Evolutionary conservation across 1,140 invertebrate genomes (phyloP).

Genomic region (Acromyrmex charruanus): DNA sequence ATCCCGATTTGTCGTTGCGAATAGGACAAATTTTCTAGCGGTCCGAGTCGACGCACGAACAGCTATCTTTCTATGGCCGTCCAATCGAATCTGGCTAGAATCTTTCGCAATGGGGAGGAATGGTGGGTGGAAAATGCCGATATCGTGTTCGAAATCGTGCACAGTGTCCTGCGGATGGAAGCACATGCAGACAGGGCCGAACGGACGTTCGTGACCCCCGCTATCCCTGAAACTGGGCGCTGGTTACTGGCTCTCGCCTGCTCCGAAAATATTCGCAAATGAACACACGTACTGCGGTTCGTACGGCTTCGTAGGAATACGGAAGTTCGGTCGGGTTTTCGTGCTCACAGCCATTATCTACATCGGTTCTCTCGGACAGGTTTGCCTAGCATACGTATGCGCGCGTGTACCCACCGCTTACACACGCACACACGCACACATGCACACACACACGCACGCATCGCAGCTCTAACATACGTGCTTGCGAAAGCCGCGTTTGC

Average conservation of each 20-base stretch:
- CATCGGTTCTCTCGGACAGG: conserved; percentile 28
- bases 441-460: background rate
- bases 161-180: background rate
- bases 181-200: conserved; percentile 5
- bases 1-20: conserved; percentile 16
- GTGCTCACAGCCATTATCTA: conserved; percentile 41
- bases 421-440: background rate
- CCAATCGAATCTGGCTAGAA: background rate
- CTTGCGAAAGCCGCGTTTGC: conserved; percentile 60
- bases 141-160: conserved; percentile 28
- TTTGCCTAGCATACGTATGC: conserved; percentile 46
- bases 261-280: conserved; percentile 41
- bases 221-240: background rate
- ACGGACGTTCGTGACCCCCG: conserved; percentile 3
- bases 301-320: conserved; percentile 12
- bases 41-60: background rate
- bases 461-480: conserved; percentile 67
- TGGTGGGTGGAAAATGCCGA: conserved; percentile 16
- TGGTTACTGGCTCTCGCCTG: background rate
- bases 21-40: background rate
- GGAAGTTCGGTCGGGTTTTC: conserved; percentile 45
- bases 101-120: background rate
- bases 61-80: background rate
- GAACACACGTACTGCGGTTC: conserved; percentile 9
- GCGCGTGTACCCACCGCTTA: background rate